Percentiles rank a stretch among this genome's conserved stretches.
phyloP scores from a whole-genome alignment of 2,888 invertebrate genomes.

The Mechanitis messenoides region DNA sequence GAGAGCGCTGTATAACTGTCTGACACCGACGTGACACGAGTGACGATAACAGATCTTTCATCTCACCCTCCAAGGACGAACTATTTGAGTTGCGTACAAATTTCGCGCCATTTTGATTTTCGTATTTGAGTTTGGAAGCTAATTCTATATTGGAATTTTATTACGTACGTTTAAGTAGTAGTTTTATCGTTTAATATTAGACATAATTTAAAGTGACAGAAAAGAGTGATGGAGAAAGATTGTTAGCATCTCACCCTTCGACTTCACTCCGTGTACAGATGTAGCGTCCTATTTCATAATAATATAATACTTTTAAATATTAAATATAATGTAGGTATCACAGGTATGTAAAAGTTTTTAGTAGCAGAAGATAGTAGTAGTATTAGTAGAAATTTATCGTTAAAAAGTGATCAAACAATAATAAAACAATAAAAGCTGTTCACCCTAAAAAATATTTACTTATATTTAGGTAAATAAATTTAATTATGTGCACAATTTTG shows the following conservation, averaged over 20 bases:
- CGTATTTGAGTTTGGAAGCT: neutral
- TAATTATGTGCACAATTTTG: too few relatives aligned
- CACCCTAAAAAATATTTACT: too few relatives aligned
- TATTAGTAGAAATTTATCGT: too few relatives aligned
- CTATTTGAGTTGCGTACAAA: neutral
- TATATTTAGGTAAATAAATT: too few relatives aligned
- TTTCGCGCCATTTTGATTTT: slow-evolving; percentile 3
- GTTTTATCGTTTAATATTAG: neutral
- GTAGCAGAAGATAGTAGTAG: too few relatives aligned
- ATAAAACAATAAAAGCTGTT: too few relatives aligned
- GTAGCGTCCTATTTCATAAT: neutral
- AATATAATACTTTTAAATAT: neutral
- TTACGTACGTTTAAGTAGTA: neutral
- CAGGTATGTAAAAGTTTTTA: neutral
- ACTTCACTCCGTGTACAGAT: slow-evolving; percentile 1
- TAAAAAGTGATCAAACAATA: too few relatives aligned
- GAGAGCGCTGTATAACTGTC: neutral
- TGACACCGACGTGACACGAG: neutral
- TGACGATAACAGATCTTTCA: neutral
- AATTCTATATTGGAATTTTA: too few relatives aligned
- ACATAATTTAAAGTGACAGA: neutral
- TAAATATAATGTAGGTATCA: neutral
- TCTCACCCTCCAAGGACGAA: slow-evolving; percentile 5
- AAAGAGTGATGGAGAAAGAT: neutral
- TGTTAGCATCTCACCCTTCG: neutral